Base-by-base conservation (phyloP, 2,113 vertebrate genomes). In the Rhineura floridana region DNA sequence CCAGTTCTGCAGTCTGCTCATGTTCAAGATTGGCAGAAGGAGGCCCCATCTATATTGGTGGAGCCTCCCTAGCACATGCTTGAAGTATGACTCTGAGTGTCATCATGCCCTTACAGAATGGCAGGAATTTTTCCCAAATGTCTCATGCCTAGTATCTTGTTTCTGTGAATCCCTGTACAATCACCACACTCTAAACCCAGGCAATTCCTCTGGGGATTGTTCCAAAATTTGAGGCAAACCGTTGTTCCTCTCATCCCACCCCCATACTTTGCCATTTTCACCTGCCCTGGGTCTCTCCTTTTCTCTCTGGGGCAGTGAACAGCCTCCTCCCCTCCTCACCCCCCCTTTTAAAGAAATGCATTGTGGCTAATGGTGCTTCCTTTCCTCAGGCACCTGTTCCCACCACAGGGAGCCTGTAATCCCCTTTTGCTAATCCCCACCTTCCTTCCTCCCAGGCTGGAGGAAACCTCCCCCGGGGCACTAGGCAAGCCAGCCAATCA, bases 401-500 rank as follows among this genome's bases (percentile, higher is more conserved):
- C 72, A 83, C 65, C 48, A 11, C 63, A 86, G 63, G 52, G 70
- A 81, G 87, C 50, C 39, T 82, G 82, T 87, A 90, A 90, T 91
- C 91, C 42, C 84, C 55, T n/a, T 36, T 50, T 46, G n/a, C 80
- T 81, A 73, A 81, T 36, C 42, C 42, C 77, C 78, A 90, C 83
- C 90, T 90, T 81, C 85, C 77, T 85, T 83, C 84, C 89, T 83
- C 83, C 86, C 79, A 89, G 73, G 67, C 59, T 65, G 72, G 70
- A 87, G 11, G 11, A 81, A 76, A 65, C 81, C 69, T 83, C 87
- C 81, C 69, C 33, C 44, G 4, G 70, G n/a, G 46, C 81, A 72
- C 87, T 82, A 84, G 87, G 80, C 72, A 78, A 84, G 79, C 48
- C 79, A 89, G 87, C 93, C 93, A 93, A 93, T 91, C 87, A 75